Evolutionary conservation across 2,888 invertebrate genomes (phyloP).

Genomic region (Cryptosula pallasiana): DNA sequence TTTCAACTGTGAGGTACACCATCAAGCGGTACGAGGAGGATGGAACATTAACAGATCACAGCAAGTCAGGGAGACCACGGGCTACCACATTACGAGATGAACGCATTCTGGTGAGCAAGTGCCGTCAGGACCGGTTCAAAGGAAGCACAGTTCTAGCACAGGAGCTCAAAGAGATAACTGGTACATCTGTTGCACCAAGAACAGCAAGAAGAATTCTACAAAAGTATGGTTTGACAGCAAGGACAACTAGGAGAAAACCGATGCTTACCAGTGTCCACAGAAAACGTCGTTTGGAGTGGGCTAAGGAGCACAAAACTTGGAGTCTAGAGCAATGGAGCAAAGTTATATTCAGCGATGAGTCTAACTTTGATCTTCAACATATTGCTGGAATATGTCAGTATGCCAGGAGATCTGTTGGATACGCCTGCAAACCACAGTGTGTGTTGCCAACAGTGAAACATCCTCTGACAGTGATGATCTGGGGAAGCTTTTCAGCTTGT

Average conservation of each 20-base stretch:
- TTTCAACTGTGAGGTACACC: constrained; percentile 6
- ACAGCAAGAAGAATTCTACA: not conserved
- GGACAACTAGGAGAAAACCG: not conserved
- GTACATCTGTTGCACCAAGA: not conserved
- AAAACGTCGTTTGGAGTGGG: not conserved
- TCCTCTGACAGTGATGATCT: constrained; percentile 1
- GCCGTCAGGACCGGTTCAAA: not conserved
- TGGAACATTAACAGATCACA: not conserved
- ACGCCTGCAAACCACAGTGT: not conserved
- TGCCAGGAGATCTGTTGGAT: not conserved
- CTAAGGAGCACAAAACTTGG: not conserved
- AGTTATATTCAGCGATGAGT: constrained; percentile 1
- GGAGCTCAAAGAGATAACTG: not conserved
- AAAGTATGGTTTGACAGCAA: not conserved
- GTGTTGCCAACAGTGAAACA: not conserved
- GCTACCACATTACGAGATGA: not conserved
- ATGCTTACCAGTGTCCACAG: not conserved
- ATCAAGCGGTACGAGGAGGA: not conserved
- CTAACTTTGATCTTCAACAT: not conserved
- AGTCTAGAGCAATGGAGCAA: constrained; percentile 10
- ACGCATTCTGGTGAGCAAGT: not conserved
- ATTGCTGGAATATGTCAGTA: not conserved
- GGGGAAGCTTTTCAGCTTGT: not conserved
- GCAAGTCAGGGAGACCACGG: not conserved
- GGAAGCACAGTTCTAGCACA: not conserved